Base-by-base conservation (phyloP, 2,113 vertebrate genomes). In the Gallinago jamesoni region DNA sequence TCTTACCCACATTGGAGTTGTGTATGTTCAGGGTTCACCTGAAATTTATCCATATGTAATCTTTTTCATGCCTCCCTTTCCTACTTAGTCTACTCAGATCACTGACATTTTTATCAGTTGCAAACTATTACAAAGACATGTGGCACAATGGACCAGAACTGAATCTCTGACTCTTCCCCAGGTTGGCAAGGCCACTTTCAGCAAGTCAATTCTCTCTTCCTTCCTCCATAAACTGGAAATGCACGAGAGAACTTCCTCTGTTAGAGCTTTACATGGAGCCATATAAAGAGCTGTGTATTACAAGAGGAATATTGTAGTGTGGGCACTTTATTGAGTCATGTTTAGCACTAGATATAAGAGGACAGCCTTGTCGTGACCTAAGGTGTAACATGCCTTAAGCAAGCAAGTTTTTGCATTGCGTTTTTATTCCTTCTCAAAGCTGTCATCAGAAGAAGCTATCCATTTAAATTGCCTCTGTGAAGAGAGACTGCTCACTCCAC, bases 91-190 rank as follows among this genome's bases (percentile, higher is more conserved):
- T 16, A 15, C 35, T n/a, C 12, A 8, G 10, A 56, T 23, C 35
- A 66, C 0, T 27, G 70, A 41, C n/a, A 35, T 21, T 72, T 82
- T 39, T 21, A 27, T 67, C 56, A 37, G 31, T 12, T 30, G 52
- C 31, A 55, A 43, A 53, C 45, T 39, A 55, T 56, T 72, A 57
- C 47, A 62, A 48, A 66, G 33, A 14, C 4, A 17, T 0, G 0
- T 14, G 57, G 25, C 68, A 25, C 6, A 14, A 67, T 23, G 69
- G 57, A 73, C 9, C 31, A 64, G 64, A 74, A 21, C 2, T 31
- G 31, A 64, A 76, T 25, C 30, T 39, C n/a, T 28, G 30, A 14
- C 30, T 66, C 73, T 37, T 43, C 20, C 53, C 23, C 33, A 66
- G 25, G 15, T 1, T 87, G 72, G 39, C 39, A 78, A 52, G 60